These are phyloP conservation scores for Calliscelio sp. DNA, from an alignment of 2,888 invertebrate species.

Conservation along the genomic window DNA sequence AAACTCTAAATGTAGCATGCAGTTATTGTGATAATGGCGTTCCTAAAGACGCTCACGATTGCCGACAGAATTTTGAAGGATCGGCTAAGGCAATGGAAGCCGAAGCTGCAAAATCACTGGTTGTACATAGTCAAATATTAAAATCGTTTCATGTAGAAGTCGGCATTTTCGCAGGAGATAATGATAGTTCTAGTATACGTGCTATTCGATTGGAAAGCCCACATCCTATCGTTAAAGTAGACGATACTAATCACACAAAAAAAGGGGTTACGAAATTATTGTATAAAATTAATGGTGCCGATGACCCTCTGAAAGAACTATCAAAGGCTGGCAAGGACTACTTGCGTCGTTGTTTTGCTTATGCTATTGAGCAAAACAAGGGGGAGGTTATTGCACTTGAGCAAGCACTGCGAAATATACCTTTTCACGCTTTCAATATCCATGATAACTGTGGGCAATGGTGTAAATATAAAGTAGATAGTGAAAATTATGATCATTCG, in stretches of 20 bases:
- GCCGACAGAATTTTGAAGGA: slow-evolving; percentile 76
- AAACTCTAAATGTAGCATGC: slow-evolving; percentile 74
- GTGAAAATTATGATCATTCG: slow-evolving; percentile 46
- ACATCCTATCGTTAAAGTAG: slow-evolving; percentile 44
- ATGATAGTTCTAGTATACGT: slow-evolving; percentile 76
- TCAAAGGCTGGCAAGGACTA: slow-evolving; percentile 36
- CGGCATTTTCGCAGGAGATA: slow-evolving; percentile 76
- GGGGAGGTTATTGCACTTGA: slow-evolving; percentile 29
- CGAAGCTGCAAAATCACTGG: slow-evolving; percentile 72
- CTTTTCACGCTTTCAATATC: slow-evolving; percentile 47
- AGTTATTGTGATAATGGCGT: slow-evolving; percentile 71
- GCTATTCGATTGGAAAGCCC: slow-evolving; percentile 58
- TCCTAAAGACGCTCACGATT: slow-evolving; percentile 75
- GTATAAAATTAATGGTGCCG: slow-evolving; percentile 20
- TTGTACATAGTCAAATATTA: slow-evolving; percentile 72
- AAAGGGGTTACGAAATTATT: slow-evolving; percentile 43
- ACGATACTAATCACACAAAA: slow-evolving; percentile 49
- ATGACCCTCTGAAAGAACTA: slow-evolving; percentile 48
- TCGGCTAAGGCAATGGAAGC: slow-evolving; percentile 80
- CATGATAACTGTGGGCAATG: slow-evolving; percentile 53
- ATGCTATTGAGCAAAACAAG: slow-evolving; percentile 53
- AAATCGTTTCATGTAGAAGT: slow-evolving; percentile 70
- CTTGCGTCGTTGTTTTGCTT: slow-evolving; percentile 48
- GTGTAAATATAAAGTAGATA: slow-evolving; percentile 28
- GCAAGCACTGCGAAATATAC: slow-evolving; percentile 46